phyloP scores from a whole-genome alignment of 2,888 invertebrate species.

The Seira sanloemensis region DNA sequence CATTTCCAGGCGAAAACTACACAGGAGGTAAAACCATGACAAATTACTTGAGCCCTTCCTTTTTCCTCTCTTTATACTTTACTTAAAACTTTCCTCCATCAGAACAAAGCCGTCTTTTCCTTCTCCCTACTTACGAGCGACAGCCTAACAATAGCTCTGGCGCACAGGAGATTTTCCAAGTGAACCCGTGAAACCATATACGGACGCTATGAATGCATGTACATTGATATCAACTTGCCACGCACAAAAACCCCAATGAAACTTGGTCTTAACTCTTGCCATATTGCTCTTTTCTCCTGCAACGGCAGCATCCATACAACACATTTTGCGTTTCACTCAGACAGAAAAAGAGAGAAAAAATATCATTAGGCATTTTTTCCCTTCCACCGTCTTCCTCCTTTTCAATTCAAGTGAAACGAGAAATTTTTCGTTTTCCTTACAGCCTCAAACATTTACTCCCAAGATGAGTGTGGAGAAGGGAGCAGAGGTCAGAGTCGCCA shows the following conservation, averaged over 20 bases:
- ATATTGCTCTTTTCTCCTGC: background rate
- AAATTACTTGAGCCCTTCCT: conserved; percentile 59
- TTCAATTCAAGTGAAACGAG: conserved; percentile 18
- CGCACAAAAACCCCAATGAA: background rate
- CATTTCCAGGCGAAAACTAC: background rate
- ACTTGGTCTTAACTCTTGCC: background rate
- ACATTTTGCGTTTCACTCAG: background rate
- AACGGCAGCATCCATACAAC: background rate
- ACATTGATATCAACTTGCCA: background rate
- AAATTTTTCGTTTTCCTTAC: background rate
- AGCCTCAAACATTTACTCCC: background rate
- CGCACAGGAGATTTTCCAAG: too few relatives aligned
- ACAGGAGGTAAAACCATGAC: conserved; percentile 56
- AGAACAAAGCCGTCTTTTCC: too few relatives aligned
- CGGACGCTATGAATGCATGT: background rate
- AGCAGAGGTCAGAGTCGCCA: conserved; percentile 11
- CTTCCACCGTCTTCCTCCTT: conserved; percentile 29
- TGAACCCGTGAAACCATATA: background rate
- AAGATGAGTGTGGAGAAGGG: background rate
- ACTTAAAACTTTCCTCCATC: too few relatives aligned
- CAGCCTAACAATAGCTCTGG: too few relatives aligned
- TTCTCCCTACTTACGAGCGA: too few relatives aligned
- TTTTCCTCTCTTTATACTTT: background rate
- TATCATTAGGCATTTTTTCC: background rate
- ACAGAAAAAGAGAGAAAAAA: background rate